phyloP scores from a whole-genome alignment of 2,797 vertebrate species.

The Sphenodon punctatus region DNA sequence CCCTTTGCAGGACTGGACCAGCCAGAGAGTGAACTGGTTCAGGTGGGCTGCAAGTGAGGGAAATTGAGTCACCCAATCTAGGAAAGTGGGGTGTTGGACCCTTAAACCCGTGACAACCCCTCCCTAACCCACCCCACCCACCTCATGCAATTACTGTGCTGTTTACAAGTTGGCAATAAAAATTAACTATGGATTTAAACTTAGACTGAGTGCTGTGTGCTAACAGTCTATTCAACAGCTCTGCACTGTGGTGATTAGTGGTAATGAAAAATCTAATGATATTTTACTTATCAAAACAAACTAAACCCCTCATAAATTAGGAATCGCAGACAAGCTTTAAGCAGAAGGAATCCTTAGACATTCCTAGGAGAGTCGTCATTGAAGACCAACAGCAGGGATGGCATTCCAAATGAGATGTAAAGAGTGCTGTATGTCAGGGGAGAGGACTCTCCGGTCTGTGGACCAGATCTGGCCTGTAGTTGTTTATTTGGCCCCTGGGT shows the following conservation, averaged over 20 bases:
- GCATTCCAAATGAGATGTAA: not conserved
- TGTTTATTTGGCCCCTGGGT: no score
- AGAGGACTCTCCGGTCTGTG: no score
- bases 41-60: no score
- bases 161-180: not conserved
- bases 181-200: rapidly evolving
- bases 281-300: not conserved
- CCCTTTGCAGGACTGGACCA: no score
- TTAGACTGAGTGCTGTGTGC: not conserved
- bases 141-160: not conserved
- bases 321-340: not conserved
- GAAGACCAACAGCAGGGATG: no score
- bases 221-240: not conserved
- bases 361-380: not conserved
- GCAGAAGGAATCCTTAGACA: rapidly evolving
- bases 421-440: no score
- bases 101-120: no score
- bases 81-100: no score
- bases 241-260: not conserved
- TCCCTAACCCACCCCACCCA: no score
- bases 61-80: no score
- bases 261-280: not conserved
- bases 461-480: no score
- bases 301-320: not conserved
- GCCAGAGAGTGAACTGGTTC: no score